phyloP scores from a whole-genome alignment of 2,113 vertebrate genomes.

The Fulica atra region DNA sequence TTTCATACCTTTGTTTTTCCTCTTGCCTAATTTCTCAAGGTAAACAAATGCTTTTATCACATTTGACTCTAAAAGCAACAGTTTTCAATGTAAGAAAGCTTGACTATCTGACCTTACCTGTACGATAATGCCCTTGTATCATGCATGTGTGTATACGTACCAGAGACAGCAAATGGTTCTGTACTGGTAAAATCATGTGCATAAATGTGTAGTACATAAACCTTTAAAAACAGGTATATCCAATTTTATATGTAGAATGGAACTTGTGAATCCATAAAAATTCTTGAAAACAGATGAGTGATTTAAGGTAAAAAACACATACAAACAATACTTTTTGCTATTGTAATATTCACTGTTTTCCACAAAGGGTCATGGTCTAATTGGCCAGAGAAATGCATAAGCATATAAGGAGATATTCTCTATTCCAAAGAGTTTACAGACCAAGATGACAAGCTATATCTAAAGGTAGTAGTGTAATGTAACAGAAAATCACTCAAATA shows the following conservation, averaged over 20 bases:
- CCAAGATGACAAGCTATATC: not conserved
- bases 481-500: not conserved
- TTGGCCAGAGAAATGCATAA: slow-evolving; percentile 17
- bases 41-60: not conserved
- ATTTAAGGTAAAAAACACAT: not conserved
- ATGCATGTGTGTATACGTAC: not conserved
- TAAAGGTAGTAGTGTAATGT: not conserved
- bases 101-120: not conserved
- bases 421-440: not conserved
- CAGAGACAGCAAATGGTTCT: not conserved
- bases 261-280: not conserved
- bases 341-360: not conserved
- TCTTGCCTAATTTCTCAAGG: not conserved
- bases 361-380: not conserved
- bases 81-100: not conserved
- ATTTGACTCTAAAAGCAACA: not conserved
- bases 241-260: not conserved
- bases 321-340: not conserved
- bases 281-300: not conserved
- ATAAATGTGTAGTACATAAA: not conserved
- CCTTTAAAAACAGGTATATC: not conserved
- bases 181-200: not conserved
- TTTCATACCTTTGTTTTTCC: not conserved
- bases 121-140: not conserved
- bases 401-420: not conserved